Evolutionary conservation across 2,113 vertebrate genomes (phyloP), one percentile per base, ranked within the genome.

Genomic region (Psammodynastes pulverulentus): DNA sequence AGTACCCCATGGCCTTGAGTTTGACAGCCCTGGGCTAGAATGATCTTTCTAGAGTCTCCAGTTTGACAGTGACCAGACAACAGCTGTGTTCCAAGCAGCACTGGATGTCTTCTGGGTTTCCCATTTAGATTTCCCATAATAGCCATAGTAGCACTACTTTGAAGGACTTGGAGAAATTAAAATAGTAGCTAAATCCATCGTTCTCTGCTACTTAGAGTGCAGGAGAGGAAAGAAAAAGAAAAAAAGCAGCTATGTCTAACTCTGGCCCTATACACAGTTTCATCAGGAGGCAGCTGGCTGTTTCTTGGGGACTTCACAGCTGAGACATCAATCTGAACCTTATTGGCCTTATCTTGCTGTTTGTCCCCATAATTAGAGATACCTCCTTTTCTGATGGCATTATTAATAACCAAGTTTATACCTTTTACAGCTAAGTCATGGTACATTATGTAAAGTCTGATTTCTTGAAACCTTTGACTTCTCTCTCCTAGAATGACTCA

Each of bases 381-480:
- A 86, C 23, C 9, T 9, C 10, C 52, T 24, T 72, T 52, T 88
- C 87, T 52, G 13, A 3, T 19, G 15, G 43, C 26, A 5, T 86
- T 56, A 52, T 2, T 89, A 24, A 62, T 79, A 21, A 39, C 39
- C 15, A 12, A 7, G 85, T 49, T 48, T 86, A n/a, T 86, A 86
- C 23, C 24, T 86, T 53, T 39, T 53, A 46, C 51, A 90, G 10
- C 58, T 58, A 92, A 85, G 52, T 58, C 21, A 85, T 49, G 52
- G 23, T 58, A 34, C 89, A 86, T 92, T 89, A 89, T 45, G 29
- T 62, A 29, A 58, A 84, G 88, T 39, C 88, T 51, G n/a, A 89
- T 86, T 92, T 84, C 53, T 86, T n/a, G 45, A 46, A 53, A 89
- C 79, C 72, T 86, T 92, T 89, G 79, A 62, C 52, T 23, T 29